Evolutionary conservation across 2,113 vertebrate species (phyloP), one percentile per base, ranked within the genome.

Genomic region (Cephalophus harveyi): DNA sequence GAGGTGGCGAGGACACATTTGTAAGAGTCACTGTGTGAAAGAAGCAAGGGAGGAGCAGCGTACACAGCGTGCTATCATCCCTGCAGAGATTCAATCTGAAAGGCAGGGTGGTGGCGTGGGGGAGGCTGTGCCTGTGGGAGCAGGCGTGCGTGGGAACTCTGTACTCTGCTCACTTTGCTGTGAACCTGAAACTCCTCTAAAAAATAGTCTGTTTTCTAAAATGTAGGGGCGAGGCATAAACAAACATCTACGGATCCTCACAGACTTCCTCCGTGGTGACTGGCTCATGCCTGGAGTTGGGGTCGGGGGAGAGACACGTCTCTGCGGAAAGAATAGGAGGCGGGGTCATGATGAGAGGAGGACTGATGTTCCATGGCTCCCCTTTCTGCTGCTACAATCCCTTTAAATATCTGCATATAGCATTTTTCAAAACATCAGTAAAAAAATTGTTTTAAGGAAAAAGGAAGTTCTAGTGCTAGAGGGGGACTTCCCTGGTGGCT

Each of bases 1-100:
- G 12, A 14, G 83, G 48, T 36, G 1, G 27, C 0, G 16, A 9
- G 27, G 74, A 27, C 15, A 10, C 1, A 1, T 5, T 4, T 7
- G 1, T 30, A 67, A 17, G 64, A 43, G 4, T 10, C 19, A 5
- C 36, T 7, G 64, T 28, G 25, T 55, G 48, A 36, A 74, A 67
- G 86, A 78, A 54, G 60, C 57, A 23, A 60, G 17, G 33, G 11
- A 59, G 2, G 15, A 28, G 62, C 64, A 43, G 23, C 4, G 4
- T 4, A 21, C 13, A 30, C 3, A 60, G 57, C 15, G 54, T 13
- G 1, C 33, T 33, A 23, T 50, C 16, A 76, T 1, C 28, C 48
- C 7, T 62, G 54, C 33, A 43, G 3, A 50, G 71, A 74, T 11
- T 23, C 19, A 40, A 27, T 40, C 52, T 43, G 30, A 81, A 82